phyloP scores from a whole-genome alignment of 2,113 vertebrate genomes.

The Opisthocomus hoazin region DNA sequence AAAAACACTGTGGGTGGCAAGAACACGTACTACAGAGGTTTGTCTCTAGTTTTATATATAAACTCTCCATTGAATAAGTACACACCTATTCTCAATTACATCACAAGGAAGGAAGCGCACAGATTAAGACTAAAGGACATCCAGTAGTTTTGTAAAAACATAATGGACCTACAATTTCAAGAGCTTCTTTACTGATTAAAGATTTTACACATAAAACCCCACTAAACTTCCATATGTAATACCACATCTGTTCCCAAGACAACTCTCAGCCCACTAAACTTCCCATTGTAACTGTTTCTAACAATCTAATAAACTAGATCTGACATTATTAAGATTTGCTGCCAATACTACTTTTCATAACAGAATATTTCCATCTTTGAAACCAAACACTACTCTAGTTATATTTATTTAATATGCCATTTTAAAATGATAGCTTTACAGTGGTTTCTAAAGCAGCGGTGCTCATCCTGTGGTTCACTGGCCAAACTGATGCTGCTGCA shows the following conservation, averaged over 20 bases:
- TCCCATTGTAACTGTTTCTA: not conserved
- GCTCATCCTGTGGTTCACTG: not conserved
- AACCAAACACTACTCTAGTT: not conserved
- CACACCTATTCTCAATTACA: not conserved
- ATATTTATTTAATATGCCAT: not conserved
- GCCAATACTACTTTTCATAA: not conserved
- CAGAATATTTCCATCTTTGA: not conserved
- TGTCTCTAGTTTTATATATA: not conserved
- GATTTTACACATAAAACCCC: not conserved
- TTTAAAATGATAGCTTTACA: not conserved
- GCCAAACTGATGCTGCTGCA: not conserved
- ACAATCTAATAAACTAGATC: not conserved
- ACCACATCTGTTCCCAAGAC: not conserved
- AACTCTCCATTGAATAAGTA: not conserved
- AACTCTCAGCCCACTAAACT: not conserved
- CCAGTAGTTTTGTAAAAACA: not conserved
- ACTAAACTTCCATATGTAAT: not conserved
- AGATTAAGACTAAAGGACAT: not conserved
- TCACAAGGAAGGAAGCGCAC: not conserved
- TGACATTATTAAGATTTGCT: not conserved
- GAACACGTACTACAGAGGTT: not conserved
- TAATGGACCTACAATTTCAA: not conserved
- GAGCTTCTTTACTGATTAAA: not conserved
- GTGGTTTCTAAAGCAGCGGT: not conserved
- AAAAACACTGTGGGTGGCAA: not conserved